A percentile compares a stretch with the other conserved stretches of the same genome.
These are phyloP conservation scores for Notodonta ziczac DNA, from an alignment of 2,888 invertebrate genomes.

Conservation along the genomic window DNA sequence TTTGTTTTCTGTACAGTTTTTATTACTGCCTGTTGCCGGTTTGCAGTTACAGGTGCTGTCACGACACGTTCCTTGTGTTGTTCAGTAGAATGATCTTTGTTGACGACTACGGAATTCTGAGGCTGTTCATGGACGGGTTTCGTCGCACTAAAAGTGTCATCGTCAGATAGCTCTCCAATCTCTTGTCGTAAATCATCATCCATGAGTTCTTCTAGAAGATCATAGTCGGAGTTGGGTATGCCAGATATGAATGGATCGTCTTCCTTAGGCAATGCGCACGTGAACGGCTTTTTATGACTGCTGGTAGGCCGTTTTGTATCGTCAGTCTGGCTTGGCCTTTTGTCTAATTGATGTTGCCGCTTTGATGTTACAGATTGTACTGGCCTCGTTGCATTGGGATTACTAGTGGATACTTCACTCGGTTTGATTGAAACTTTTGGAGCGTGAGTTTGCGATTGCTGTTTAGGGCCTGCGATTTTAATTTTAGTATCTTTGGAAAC, in stretches of 20 bases:
- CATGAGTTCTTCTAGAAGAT: slow-evolving; percentile 75
- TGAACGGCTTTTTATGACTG: slow-evolving; percentile 39
- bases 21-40: slow-evolving; percentile 8
- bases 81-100: slow-evolving; percentile 17
- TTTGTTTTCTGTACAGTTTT: slow-evolving; percentile 14
- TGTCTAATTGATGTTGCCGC: neutral
- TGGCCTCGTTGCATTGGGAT: slow-evolving; percentile 6
- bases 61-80: slow-evolving; percentile 19
- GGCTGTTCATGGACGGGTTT: slow-evolving; percentile 31
- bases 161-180: slow-evolving; percentile 73
- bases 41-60: slow-evolving; percentile 1
- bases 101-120: slow-evolving; percentile 24
- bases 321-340: neutral
- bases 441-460: neutral
- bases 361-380: slow-evolving; percentile 17
- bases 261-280: slow-evolving; percentile 37
- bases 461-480: slow-evolving; percentile 6
- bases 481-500: slow-evolving; percentile 22
- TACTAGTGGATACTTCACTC: slow-evolving; percentile 9
- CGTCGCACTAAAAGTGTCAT: slow-evolving; percentile 52
- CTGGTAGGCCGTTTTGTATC: slow-evolving; percentile 18
- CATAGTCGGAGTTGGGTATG: slow-evolving; percentile 70
- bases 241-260: slow-evolving; percentile 66
- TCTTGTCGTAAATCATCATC: slow-evolving; percentile 75
- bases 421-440: slow-evolving; percentile 13